Conservation (phyloP, 2,797 vertebrate genomes). For the Dendrocincla fuliginosa region DNA sequence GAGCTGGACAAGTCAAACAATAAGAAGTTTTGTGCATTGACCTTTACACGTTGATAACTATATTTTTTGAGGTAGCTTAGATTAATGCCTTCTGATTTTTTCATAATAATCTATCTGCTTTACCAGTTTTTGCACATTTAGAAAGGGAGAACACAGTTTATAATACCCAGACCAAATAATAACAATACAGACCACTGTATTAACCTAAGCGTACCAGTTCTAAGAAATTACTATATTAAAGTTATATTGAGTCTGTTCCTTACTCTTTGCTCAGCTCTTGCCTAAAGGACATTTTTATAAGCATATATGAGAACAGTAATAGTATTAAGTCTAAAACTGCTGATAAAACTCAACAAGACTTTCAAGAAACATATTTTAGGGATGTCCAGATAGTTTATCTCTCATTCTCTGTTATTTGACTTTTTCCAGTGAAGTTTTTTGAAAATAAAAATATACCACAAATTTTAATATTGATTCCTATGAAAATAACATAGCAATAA, state of each 20-base stretch:
- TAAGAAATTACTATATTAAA: neutral
- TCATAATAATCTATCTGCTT: neutral
- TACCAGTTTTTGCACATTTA: neutral
- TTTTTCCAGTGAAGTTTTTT: neutral
- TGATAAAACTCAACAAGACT: neutral
- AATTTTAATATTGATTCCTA: neutral
- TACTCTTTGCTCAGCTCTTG: accelerated
- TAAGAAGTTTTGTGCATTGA: neutral
- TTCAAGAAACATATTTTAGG: neutral
- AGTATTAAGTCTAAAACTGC: neutral
- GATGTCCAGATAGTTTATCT: neutral
- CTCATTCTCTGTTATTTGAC: neutral
- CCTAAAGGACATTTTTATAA: neutral
- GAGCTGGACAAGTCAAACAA: neutral
- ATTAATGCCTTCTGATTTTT: neutral
- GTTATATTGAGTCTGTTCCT: neutral
- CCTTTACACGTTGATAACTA: neutral
- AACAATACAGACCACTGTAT: neutral
- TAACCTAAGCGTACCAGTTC: neutral
- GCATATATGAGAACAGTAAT: neutral
- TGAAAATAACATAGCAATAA: neutral
- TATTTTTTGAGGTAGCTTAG: neutral
- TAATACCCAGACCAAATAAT: neutral
- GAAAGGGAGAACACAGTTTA: neutral
- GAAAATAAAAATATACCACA: neutral